A percentile compares a stretch with the other conserved stretches of the same genome.
phyloP scores from a whole-genome alignment of 1,140 invertebrate species.

The Philopotamus ludificatus region DNA sequence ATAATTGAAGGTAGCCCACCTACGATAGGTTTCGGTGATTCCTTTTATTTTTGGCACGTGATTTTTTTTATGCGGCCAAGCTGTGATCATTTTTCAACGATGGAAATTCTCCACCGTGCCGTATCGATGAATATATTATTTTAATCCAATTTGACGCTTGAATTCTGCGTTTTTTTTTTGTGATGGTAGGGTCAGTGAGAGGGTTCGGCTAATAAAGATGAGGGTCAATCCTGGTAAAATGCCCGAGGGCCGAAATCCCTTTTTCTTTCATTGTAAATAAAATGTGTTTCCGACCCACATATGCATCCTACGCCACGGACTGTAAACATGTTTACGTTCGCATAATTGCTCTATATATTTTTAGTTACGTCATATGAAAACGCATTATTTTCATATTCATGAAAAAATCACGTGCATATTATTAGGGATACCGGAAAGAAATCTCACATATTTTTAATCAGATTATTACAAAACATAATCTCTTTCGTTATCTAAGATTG shows the following conservation, averaged over 20 bases:
- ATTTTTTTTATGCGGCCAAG: neutral
- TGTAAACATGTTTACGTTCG: conserved; percentile 17
- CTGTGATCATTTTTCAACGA: neutral
- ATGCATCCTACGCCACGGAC: conserved; percentile 5
- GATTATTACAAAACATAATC: too few species aligned
- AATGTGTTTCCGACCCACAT: conserved; percentile 13
- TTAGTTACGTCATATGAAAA: neutral
- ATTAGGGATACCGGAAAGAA: too few species aligned
- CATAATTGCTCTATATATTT: neutral
- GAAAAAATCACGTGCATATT: too few species aligned
- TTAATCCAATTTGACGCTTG: neutral
- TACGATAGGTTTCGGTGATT: neutral
- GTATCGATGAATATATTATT: neutral
- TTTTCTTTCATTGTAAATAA: conserved; percentile 21
- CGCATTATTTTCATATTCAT: neutral
- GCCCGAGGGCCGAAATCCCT: conserved; percentile 6
- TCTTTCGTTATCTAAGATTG: too few species aligned
- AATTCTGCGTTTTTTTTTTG: neutral
- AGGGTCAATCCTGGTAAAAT: conserved; percentile 15
- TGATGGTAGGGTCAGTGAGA: too few species aligned
- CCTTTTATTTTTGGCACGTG: neutral
- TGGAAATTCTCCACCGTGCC: neutral
- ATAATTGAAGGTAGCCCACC: conserved; percentile 1
- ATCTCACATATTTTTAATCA: too few species aligned
- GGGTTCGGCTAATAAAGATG: too few species aligned